A percentile compares a stretch with the other conserved stretches of the same genome.
These are phyloP conservation scores for Biston betularia DNA, from an alignment of 2,888 invertebrate genomes.

Conservation along the genomic window DNA sequence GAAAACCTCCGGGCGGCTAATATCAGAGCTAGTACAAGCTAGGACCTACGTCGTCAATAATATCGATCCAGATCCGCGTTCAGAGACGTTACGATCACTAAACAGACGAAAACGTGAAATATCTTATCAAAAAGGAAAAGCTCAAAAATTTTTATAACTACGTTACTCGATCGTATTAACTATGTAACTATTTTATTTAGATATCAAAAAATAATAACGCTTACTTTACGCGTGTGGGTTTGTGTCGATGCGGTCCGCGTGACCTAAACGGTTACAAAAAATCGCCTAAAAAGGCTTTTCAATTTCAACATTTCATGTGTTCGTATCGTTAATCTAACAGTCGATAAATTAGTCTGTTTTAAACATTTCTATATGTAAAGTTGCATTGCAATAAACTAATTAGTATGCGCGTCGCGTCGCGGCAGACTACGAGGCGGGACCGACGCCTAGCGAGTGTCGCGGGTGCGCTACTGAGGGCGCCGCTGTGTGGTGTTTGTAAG, in stretches of 20 bases:
- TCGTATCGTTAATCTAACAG: slow-evolving; percentile 54
- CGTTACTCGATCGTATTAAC: slow-evolving; percentile 32
- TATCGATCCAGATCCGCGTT: slow-evolving; percentile 54
- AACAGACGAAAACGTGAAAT: slow-evolving; percentile 48
- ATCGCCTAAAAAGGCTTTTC: slow-evolving; percentile 50
- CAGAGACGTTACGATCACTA: slow-evolving; percentile 62
- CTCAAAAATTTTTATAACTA: slow-evolving; percentile 37
- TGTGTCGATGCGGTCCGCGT: slow-evolving; percentile 79
- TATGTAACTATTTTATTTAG: slow-evolving; percentile 43
- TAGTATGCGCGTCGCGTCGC: slow-evolving; percentile 24
- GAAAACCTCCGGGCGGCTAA: slow-evolving; percentile 59
- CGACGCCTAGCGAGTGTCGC: slow-evolving; percentile 10
- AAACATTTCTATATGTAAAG: slow-evolving; percentile 30
- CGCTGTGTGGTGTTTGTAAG: neutral
- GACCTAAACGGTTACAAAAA: slow-evolving; percentile 46
- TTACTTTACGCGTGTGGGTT: slow-evolving; percentile 81
- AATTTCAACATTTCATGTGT: slow-evolving; percentile 50
- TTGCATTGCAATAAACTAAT: slow-evolving; percentile 47
- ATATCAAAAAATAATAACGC: slow-evolving; percentile 59
- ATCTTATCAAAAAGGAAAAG: slow-evolving; percentile 53
- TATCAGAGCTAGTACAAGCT: slow-evolving; percentile 50
- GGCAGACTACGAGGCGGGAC: slow-evolving; percentile 5
- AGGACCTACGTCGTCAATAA: slow-evolving; percentile 43
- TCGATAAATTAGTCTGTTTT: slow-evolving; percentile 42
- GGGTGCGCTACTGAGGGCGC: neutral